Base-by-base conservation (phyloP, 2,113 vertebrate species). In the Alligator sinensis region DNA sequence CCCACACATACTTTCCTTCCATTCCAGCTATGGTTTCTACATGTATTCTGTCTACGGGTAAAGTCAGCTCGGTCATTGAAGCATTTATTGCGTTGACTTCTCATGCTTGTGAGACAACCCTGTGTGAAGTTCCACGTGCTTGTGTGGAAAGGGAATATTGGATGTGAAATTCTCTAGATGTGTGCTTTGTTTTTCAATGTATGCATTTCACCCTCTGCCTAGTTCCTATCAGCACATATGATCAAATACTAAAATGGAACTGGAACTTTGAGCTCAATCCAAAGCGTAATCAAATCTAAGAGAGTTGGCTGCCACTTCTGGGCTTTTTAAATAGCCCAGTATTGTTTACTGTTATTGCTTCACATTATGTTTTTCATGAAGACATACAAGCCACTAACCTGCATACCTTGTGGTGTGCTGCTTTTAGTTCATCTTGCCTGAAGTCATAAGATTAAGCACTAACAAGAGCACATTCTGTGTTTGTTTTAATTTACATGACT, bases 401-500 rank as follows among this genome's bases (percentile, higher is more conserved):
- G 47, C 38, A 54, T 19, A 5, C 19, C 4, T 57, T 62, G 17
- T 12, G 6, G 0, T 59, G 72, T 6, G 5, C 55, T 54, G 62
- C 66, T 72, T 9, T 1, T 61, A 28, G 38, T 74, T 76, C 54
- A 30, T 17, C n/a, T 47, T 47, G 54, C 47, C 25, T 84, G 38
- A 75, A 13, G 59, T 47, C 18, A 28, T 25, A 24, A 19, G 11
- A 87, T 60, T 62, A 84, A 61, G 30, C 66, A 34, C 92, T 81
- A 81, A 27, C 24, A 6, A 77, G 25, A 86, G 61, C 21, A 10
- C 10, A 75, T 61, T 90, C 47, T 12, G 80, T 96, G 90, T 97
- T 97, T 97, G 95, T 97, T 97, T 96, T 87, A 86, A 94, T 84
- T 81, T 96, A 95, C 94, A 96, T 96, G 96, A 89, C 92, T 94